These are phyloP conservation scores for Lithophane leautieri DNA, from an alignment of 2,888 invertebrate genomes.

Conservation along the genomic window DNA sequence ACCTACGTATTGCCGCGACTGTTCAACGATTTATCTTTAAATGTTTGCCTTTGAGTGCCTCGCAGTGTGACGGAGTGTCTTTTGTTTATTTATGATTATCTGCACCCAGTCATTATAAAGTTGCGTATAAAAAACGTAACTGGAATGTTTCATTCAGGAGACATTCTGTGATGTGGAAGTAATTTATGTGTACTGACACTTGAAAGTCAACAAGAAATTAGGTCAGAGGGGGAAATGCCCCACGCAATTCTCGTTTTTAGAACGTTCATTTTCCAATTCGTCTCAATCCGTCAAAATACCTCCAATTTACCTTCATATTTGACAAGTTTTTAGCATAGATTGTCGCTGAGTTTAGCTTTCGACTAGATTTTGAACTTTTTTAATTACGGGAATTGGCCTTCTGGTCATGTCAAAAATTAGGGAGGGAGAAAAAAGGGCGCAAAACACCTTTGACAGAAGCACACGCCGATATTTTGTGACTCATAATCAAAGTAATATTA, in stretches of 20 bases:
- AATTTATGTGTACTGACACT: background rate
- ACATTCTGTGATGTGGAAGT: background rate
- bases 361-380: background rate
- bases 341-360: no score
- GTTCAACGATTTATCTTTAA: conserved; percentile 49
- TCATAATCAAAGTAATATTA: background rate
- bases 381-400: background rate
- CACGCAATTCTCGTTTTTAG: no score
- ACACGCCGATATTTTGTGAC: background rate
- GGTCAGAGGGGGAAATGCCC: no score
- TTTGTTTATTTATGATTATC: conserved; percentile 20
- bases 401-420: background rate
- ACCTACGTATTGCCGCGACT: conserved; percentile 35
- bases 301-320: background rate
- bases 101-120: background rate
- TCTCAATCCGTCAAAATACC: background rate
- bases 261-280: background rate
- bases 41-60: conserved; percentile 34
- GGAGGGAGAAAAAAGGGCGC: background rate
- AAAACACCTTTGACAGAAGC: background rate
- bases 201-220: no score
- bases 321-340: background rate
- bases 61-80: conserved; percentile 4
- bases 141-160: background rate
- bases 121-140: background rate